Conservation (phyloP, 2,113 vertebrate genomes). For the Albula glossodonta region DNA sequence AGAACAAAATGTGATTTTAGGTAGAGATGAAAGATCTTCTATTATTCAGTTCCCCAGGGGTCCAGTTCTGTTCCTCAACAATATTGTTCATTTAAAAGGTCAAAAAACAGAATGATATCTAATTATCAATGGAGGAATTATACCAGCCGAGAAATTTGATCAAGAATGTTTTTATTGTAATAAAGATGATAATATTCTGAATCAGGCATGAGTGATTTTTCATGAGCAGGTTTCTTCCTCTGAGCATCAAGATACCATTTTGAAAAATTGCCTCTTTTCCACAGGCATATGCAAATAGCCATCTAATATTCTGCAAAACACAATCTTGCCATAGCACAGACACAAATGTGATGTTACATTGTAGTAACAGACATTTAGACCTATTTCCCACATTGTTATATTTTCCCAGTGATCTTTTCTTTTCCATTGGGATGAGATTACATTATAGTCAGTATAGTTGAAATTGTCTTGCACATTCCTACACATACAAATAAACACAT, state of each 20-base stretch:
- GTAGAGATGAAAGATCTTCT: too few relatives aligned
- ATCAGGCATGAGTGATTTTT: not conserved
- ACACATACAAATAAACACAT: not conserved
- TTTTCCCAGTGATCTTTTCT: not conserved
- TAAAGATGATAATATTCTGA: not conserved
- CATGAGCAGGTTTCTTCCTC: not conserved
- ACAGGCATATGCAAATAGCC: not conserved
- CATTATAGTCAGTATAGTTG: not conserved
- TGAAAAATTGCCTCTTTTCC: constrained; percentile 2
- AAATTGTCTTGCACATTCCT: not conserved
- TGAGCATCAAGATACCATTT: not conserved
- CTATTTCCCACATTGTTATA: not conserved
- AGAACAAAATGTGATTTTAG: too few relatives aligned
- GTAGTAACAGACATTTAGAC: not conserved
- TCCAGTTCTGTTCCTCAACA: too few relatives aligned
- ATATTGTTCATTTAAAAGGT: too few relatives aligned
- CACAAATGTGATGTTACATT: not conserved
- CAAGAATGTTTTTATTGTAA: not conserved
- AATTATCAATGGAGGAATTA: not conserved
- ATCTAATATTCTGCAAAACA: not conserved
- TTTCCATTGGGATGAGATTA: not conserved
- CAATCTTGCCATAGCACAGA: not conserved
- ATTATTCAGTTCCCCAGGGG: too few relatives aligned
- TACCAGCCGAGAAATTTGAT: not conserved
- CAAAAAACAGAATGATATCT: not conserved